Evolutionary conservation across 2,888 invertebrate species (phyloP), one percentile per base, ranked within the genome.

Genomic region (Ctena decussata): DNA sequence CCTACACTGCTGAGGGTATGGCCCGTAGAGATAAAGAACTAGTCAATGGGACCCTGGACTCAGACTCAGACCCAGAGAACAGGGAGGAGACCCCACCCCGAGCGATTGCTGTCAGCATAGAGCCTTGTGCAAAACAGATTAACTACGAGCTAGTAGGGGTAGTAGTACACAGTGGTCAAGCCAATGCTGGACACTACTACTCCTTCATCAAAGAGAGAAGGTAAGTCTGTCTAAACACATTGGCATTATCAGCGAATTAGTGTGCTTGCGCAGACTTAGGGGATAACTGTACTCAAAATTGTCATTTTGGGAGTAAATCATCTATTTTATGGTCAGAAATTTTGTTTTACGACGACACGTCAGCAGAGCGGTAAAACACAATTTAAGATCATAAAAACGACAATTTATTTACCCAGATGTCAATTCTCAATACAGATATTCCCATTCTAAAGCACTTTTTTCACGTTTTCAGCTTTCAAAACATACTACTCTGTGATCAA

Each of bases 161-260:
- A 70, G 96, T 96, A 30, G 96, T 96, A 2, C 96, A 96, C 92
- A 96, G 96, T 91, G 96, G 96, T 1, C 96, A 96, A 91, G 96
- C 96, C 27, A 96, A 96, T 92, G 96, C 96, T 77, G 96, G 96
- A 3, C 96, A 96, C 91, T 96, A 96, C 92, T 96, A 96, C 87
- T 96, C 96, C 27, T 96, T 96, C 91, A 96, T 96, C 75, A 95
- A 95, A 86, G 96, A 96, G 71, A 92, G 95, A 77, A 93, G 95
- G 95, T 94, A 1, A 65, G 65, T n/a, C 30, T 35, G 18, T 15
- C 21, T 41, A n/a, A n/a, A n/a, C n/a, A n/a, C n/a, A n/a, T n/a
- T n/a, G n/a, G n/a, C n/a, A n/a, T n/a, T n/a, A n/a, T n/a, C n/a
- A n/a, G n/a, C n/a, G n/a, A n/a, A n/a, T n/a, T n/a, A n/a, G n/a